Conservation (phyloP, 2,888 invertebrate species). For the Himalopsyche kuldschensis region DNA sequence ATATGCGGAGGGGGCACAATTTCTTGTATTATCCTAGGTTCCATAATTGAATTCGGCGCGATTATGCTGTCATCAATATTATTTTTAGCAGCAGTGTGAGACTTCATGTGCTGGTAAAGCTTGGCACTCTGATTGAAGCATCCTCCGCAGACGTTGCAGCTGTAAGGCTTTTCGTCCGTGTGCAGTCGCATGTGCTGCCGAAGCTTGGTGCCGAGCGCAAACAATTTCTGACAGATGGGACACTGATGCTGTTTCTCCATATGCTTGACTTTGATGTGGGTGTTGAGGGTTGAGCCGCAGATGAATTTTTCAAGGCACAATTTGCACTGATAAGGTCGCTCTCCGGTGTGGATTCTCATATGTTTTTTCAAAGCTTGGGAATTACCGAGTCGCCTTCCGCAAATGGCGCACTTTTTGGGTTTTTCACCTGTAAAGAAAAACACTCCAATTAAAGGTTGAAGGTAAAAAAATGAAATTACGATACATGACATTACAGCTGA, state of each 20-base stretch:
- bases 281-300: constrained; percentile 33
- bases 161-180: constrained; percentile 26
- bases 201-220: constrained; percentile 31
- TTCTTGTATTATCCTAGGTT: constrained; percentile 4
- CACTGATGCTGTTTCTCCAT: constrained; percentile 36
- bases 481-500: no score
- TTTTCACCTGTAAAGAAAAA: constrained; percentile 30
- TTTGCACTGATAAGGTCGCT: constrained; percentile 36
- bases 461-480: no score
- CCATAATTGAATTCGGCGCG: neutral
- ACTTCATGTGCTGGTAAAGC: constrained; percentile 28
- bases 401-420: constrained; percentile 33
- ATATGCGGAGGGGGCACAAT: constrained; percentile 20
- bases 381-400: constrained; percentile 30
- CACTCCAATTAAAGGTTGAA: neutral
- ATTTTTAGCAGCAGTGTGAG: constrained; percentile 5
- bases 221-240: constrained; percentile 32
- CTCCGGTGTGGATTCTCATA: constrained; percentile 37
- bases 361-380: constrained; percentile 38
- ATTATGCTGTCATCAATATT: neutral
- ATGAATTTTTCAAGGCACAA: constrained; percentile 34
- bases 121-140: constrained; percentile 25
- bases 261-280: constrained; percentile 36
- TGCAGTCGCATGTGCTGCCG: constrained; percentile 34
- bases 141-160: constrained; percentile 21